Conservation (phyloP, 35 echinoderm and acorn worm genomes). For the Amphiura filiformis region DNA sequence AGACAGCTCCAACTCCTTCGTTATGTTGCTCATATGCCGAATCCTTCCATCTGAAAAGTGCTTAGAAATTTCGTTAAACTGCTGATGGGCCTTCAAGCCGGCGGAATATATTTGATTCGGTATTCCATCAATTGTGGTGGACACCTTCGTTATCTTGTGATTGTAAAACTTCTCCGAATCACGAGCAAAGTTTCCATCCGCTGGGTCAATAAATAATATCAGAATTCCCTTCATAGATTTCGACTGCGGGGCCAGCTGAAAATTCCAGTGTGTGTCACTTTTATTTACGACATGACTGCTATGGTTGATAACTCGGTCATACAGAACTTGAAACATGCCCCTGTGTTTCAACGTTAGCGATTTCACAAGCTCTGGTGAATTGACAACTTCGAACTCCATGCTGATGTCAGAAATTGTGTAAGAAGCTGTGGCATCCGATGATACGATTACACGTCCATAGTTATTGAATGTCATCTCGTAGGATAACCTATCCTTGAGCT, state of each 20-base stretch:
- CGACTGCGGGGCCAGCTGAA: slow-evolving; percentile 14
- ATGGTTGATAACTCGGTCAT: slow-evolving; percentile 18
- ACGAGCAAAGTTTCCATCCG: slow-evolving; percentile 7
- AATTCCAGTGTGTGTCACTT: slow-evolving; percentile 31
- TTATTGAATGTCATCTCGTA: not conserved
- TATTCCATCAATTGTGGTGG: slow-evolving; percentile 18
- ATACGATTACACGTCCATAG: not conserved
- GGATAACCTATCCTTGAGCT: not conserved
- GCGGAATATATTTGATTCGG: slow-evolving; percentile 34
- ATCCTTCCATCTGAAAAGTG: slow-evolving; percentile 17
- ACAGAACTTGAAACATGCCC: not conserved
- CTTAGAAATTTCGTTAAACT: slow-evolving; percentile 28
- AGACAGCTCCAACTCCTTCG: slow-evolving; percentile 14
- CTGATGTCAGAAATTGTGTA: not conserved
- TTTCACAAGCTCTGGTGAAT: not conserved
- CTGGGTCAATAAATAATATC: slow-evolving; percentile 7
- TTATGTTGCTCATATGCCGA: not conserved
- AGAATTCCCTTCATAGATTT: slow-evolving; percentile 39
- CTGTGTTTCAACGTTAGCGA: not conserved
- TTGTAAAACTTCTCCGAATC: slow-evolving; percentile 17
- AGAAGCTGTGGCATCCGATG: not conserved
- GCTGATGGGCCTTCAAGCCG: slow-evolving; percentile 20
- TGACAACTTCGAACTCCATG: slow-evolving; percentile 33
- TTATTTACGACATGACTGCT: slow-evolving; percentile 5
- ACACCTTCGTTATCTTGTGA: slow-evolving; percentile 16